Evolutionary conservation across 1,140 invertebrate genomes (phyloP), one percentile per base, ranked within the genome.

Genomic region (Liolophura sinensis): DNA sequence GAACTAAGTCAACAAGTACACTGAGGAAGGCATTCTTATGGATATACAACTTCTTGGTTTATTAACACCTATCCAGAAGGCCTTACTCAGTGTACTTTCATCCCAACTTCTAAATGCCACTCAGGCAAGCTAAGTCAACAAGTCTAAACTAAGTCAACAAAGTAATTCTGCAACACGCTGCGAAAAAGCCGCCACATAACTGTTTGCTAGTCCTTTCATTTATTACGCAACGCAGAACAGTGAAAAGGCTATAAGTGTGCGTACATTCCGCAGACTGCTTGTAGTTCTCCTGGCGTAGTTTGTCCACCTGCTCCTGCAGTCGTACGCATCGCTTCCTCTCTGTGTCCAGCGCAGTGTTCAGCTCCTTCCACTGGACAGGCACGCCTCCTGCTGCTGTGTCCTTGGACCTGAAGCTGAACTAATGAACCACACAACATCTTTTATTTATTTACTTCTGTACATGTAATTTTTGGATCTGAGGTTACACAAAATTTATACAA

Each of bases 241-340:
- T 54, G 3, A 54, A n/a, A n/a, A 40, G 31, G 3, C 31, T 40
- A 40, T 9, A 40, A 40, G 31, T 50, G 22, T 27, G 52, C 66
- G 72, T 27, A 75, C 74, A 60, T 58, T 75, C 74, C 59, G 71
- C 68, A 18, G 71, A 62, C 49, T 69, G 67, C 20, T 73, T 60
- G 25, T 68, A 72, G 54, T 78, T 77, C 47, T 79, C 78, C 60
- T 74, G 67, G 20, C 72, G 57, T 7, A 88, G 68, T 22, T 85
- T 82, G 15, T 87, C 79, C 1, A 88, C 64, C 59, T 89, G 87
- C 60, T 88, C 87, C n/a, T 86, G 87, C 11, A 89, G 71, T 9
- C 85, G 77, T 60, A 84, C 85, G 6, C 85, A 87, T 70, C 86
- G 87, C 70, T 84, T 85, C 15, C 85, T 81, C 70, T 89, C 88